Conservation (phyloP, 2,888 invertebrate genomes). For the Thera obeliscata region DNA sequence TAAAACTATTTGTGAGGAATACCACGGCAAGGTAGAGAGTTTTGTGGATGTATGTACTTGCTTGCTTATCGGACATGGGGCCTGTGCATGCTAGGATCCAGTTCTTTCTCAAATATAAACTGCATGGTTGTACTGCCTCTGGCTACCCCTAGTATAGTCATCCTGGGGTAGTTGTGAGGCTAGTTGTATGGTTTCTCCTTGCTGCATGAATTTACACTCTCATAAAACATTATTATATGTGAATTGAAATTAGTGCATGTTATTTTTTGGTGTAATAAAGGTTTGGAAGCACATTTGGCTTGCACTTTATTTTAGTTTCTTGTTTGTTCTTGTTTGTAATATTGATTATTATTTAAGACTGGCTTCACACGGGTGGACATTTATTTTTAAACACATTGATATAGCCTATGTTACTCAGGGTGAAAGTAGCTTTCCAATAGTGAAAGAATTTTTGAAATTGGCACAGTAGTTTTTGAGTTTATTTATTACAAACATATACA, state of each 20-base stretch:
- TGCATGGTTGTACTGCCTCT: background rate
- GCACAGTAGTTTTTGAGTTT: no score
- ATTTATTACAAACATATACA: no score
- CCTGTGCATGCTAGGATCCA: conserved; percentile 2
- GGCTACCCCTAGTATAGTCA: background rate
- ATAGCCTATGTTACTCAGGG: no score
- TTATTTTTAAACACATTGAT: no score
- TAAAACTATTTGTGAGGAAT: conserved; percentile 88
- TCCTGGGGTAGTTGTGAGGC: background rate
- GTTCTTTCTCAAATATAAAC: background rate
- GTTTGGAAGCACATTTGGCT: conserved; percentile 1
- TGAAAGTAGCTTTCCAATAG: no score
- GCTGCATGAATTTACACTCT: background rate
- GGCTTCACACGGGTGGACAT: no score
- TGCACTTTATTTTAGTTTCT: conserved; percentile 1
- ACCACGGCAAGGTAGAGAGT: conserved; percentile 86
- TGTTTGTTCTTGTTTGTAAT: background rate
- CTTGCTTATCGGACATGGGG: background rate
- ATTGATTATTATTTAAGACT: no score
- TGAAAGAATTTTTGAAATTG: no score
- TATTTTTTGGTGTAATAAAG: background rate
- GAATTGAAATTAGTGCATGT: background rate
- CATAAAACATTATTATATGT: background rate
- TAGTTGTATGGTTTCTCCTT: background rate
- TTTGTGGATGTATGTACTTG: conserved; percentile 3